Evolutionary conservation across 2,797 vertebrate genomes (phyloP).

Genomic region (Xiphorhynchus erythropygius): DNA sequence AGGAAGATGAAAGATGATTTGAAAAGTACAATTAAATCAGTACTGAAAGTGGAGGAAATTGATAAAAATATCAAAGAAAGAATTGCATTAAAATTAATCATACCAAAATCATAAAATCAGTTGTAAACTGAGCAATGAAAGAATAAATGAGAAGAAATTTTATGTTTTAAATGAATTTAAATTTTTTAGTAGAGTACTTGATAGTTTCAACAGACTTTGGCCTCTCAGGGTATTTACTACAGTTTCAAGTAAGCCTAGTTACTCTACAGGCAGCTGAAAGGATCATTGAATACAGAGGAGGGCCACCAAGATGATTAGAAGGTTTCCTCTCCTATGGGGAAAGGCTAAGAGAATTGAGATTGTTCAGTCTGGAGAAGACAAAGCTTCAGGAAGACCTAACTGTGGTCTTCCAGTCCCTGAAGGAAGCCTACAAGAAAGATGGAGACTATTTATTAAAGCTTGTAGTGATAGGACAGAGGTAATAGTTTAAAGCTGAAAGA

Average conservation of each 20-base stretch:
- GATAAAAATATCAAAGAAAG: slow-evolving; percentile 62
- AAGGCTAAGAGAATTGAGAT: neutral
- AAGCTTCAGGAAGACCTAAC: neutral
- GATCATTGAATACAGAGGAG: neutral
- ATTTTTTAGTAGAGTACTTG: slow-evolving; percentile 48
- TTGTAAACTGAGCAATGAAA: slow-evolving; percentile 61
- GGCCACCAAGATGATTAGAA: neutral
- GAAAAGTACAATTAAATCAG: slow-evolving; percentile 35
- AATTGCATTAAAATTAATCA: slow-evolving; percentile 65
- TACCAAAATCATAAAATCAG: slow-evolving; percentile 40
- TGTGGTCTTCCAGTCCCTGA: neutral
- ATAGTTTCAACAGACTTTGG: neutral
- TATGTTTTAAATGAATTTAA: slow-evolving; percentile 65
- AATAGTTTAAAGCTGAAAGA: neutral
- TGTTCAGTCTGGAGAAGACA: neutral
- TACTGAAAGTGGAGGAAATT: slow-evolving; percentile 51
- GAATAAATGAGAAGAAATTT: slow-evolving; percentile 56
- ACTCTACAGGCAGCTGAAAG: neutral
- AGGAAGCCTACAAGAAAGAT: neutral
- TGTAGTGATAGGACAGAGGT: neutral
- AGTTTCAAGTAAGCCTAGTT: neutral
- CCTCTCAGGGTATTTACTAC: slow-evolving; percentile 38
- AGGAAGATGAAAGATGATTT: slow-evolving; percentile 43
- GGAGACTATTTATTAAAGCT: neutral
- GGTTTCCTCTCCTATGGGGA: neutral